Evolutionary conservation across 2,113 vertebrate species (phyloP).

Genomic region (Colistium nudipinnis): DNA sequence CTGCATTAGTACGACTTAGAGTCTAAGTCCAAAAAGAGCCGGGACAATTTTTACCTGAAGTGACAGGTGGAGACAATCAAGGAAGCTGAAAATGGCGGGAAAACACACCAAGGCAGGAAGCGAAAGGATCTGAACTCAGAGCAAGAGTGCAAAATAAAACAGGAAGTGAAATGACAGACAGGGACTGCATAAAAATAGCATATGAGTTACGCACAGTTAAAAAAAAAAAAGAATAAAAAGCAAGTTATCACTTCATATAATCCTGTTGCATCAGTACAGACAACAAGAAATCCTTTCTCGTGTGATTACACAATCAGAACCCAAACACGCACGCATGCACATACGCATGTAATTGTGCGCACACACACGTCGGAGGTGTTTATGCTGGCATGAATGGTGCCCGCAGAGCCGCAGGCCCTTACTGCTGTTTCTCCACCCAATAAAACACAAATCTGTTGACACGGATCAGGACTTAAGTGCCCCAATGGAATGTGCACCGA

Average conservation of each 20-base stretch:
- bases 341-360: slow-evolving; percentile 13
- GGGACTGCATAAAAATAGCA: too few species aligned
- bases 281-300: slow-evolving; percentile 11
- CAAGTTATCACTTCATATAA: not conserved
- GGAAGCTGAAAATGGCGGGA: too few species aligned
- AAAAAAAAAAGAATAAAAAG: too few species aligned
- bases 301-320: slow-evolving; percentile 23
- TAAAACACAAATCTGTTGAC: slow-evolving; percentile 70
- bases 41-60: too few species aligned
- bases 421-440: slow-evolving; percentile 64
- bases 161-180: too few species aligned
- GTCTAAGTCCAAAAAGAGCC: too few species aligned
- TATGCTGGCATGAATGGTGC: slow-evolving; percentile 69
- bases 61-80: too few species aligned
- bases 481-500: slow-evolving; percentile 45
- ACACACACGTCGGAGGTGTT: slow-evolving; percentile 63
- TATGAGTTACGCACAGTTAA: too few species aligned
- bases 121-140: too few species aligned
- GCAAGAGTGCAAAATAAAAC: too few species aligned
- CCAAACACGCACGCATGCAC: not conserved
- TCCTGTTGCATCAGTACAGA: slow-evolving; percentile 8
- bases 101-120: too few species aligned
- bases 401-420: slow-evolving; percentile 57
- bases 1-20: too few species aligned
- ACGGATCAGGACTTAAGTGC: slow-evolving; percentile 62